Evolutionary conservation across 2,797 vertebrate genomes (phyloP).

Genomic region (Tenualosa thibaudeaui): DNA sequence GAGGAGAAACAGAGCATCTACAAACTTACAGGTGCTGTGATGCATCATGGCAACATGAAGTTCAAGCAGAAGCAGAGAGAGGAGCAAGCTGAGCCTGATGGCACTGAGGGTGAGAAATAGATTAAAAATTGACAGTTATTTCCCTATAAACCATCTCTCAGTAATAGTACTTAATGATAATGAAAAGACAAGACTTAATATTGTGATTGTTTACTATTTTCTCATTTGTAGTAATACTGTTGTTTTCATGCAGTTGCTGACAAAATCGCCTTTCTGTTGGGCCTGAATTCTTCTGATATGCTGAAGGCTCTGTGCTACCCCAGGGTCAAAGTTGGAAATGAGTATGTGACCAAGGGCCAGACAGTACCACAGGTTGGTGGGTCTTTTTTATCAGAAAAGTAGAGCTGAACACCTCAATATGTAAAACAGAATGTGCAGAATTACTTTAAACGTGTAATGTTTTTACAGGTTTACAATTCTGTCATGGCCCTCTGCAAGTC

Average conservation of each 20-base stretch:
- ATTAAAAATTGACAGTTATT: not conserved
- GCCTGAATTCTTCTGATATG: constrained; percentile 83
- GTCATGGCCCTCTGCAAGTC: constrained; percentile 81
- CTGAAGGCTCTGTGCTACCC: constrained; percentile 83
- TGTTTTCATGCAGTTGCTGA: constrained; percentile 73
- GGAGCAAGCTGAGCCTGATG: constrained; percentile 77
- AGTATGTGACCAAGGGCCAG: constrained; percentile 82
- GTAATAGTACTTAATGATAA: too few relatives aligned
- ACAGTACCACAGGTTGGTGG: constrained; percentile 79
- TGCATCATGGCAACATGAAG: constrained; percentile 76
- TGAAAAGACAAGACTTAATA: not conserved
- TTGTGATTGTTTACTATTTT: not conserved
- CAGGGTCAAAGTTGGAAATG: constrained; percentile 83
- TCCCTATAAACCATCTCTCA: too few relatives aligned
- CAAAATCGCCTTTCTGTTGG: constrained; percentile 83
- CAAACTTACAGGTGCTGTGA: constrained; percentile 74
- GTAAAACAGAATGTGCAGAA: too few relatives aligned
- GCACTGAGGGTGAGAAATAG: constrained; percentile 69
- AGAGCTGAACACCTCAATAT: too few relatives aligned
- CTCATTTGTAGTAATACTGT: not conserved
- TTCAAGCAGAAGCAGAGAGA: constrained; percentile 79
- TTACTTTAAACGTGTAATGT: too few relatives aligned
- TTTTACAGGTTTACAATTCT: constrained; percentile 79
- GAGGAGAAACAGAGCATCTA: constrained; percentile 75
- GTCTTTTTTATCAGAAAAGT: too few relatives aligned